A percentile compares a stretch with the other conserved stretches of the same genome.
phyloP scores from a whole-genome alignment of 1,140 invertebrate genomes.

The Dryas iulia region DNA sequence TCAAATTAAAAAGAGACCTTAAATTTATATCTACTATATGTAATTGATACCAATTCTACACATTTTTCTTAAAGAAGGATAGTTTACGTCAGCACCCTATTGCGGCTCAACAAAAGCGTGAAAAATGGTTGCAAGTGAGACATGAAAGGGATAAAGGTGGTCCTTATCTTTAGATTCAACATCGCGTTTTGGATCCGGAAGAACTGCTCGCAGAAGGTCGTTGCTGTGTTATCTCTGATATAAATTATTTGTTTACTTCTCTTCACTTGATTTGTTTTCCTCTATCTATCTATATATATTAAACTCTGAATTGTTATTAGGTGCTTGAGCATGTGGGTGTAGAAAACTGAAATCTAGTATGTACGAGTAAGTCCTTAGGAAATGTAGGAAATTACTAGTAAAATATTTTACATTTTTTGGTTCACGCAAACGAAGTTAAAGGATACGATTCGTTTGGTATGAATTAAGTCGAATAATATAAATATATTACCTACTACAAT shows the following conservation, averaged over 20 bases:
- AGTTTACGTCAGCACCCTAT: slow-evolving; percentile 48
- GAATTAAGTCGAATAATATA: too few species aligned
- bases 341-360: too few species aligned
- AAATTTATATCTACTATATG: background rate
- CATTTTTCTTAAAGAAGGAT: slow-evolving; percentile 33
- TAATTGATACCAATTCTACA: slow-evolving; percentile 2
- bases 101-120: slow-evolving; percentile 53
- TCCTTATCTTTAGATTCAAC: slow-evolving; percentile 54
- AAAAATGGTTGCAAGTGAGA: slow-evolving; percentile 59
- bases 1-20: too few species aligned
- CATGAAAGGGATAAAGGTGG: slow-evolving; percentile 59
- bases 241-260: background rate
- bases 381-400: too few species aligned
- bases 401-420: too few species aligned
- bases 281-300: too few species aligned
- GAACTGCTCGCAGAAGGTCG: background rate
- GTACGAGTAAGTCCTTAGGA: too few species aligned
- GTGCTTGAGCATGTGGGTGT: too few species aligned
- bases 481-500: too few species aligned
- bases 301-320: too few species aligned
- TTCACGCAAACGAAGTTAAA: too few species aligned
- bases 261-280: background rate
- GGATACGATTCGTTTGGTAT: too few species aligned
- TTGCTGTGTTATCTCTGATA: slow-evolving; percentile 1
- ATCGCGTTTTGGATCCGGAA: slow-evolving; percentile 19